Evolutionary conservation across 2,797 vertebrate genomes (phyloP).

Genomic region (Danio jaintianensis): DNA sequence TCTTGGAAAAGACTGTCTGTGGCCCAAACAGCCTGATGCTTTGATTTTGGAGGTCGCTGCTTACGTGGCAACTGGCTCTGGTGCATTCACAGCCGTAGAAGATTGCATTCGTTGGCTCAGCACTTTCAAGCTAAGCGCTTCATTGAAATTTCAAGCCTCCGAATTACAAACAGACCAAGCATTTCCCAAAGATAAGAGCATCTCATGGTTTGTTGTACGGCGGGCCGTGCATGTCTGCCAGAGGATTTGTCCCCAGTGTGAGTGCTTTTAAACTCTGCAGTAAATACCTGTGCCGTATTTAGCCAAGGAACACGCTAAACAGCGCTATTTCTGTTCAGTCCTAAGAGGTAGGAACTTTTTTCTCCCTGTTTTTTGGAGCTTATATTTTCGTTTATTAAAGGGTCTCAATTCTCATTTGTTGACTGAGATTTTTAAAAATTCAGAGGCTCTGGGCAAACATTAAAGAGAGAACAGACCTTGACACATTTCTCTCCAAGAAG

Average conservation of each 20-base stretch:
- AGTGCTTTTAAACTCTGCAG: background rate
- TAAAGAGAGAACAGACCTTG: slow-evolving; percentile 4
- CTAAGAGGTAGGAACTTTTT: background rate
- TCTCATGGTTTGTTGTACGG: background rate
- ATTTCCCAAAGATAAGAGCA: slow-evolving; percentile 14
- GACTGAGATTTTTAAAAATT: slow-evolving; percentile 21
- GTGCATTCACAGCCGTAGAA: slow-evolving; percentile 1
- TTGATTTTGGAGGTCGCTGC: slow-evolving; percentile 32
- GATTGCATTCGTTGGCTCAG: slow-evolving; percentile 16
- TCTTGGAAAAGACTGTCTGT: slow-evolving; percentile 39
- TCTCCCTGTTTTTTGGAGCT: background rate
- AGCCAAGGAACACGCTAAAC: slow-evolving; percentile 21
- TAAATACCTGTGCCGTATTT: slow-evolving; percentile 21
- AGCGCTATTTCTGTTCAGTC: background rate
- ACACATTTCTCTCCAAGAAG: background rate
- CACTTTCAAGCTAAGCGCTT: slow-evolving; percentile 14
- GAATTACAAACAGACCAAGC: slow-evolving; percentile 31
- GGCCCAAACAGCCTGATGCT: slow-evolving; percentile 27
- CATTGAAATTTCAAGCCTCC: slow-evolving; percentile 28
- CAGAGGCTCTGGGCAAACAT: background rate
- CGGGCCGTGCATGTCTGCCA: slow-evolving; percentile 2
- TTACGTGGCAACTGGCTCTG: slow-evolving; percentile 21
- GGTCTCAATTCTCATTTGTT: slow-evolving; percentile 37
- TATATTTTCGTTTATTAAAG: slow-evolving; percentile 32
- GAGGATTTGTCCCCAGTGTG: background rate